Evolutionary conservation across 2,797 vertebrate species (phyloP).

Genomic region (Pangasius djambal): DNA sequence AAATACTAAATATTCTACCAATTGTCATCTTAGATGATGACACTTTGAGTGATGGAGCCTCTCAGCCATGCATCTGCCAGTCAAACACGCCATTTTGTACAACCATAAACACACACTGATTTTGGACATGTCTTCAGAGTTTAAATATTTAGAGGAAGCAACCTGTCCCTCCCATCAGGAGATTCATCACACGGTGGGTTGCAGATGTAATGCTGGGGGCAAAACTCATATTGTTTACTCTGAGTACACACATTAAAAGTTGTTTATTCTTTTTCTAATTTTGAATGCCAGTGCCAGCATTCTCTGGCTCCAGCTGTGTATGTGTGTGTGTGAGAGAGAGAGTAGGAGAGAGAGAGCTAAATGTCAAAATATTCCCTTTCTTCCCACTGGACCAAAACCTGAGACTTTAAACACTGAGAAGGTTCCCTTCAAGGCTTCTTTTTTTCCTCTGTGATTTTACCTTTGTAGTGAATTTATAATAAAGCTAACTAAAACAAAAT

Average conservation of each 20-base stretch:
- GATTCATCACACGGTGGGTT: constrained; percentile 68
- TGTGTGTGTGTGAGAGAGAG: background rate
- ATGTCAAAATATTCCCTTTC: background rate
- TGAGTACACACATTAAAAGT: background rate
- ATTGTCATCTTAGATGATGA: background rate
- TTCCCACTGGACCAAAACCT: background rate
- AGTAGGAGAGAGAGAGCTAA: background rate
- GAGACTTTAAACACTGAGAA: background rate
- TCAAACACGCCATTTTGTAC: background rate
- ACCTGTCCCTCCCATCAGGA: constrained; percentile 77
- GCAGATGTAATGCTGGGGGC: constrained; percentile 70
- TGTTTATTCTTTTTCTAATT: background rate
- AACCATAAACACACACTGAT: constrained; percentile 44
- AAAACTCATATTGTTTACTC: constrained; percentile 72
- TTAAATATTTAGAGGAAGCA: constrained; percentile 81
- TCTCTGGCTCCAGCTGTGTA: background rate
- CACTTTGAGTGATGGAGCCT: background rate
- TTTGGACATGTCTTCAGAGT: constrained; percentile 68
- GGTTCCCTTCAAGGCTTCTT: background rate
- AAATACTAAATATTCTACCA: background rate
- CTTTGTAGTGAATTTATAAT: background rate
- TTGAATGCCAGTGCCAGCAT: background rate
- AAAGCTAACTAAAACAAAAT: background rate
- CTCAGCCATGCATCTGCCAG: constrained; percentile 11
- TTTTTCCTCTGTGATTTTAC: too few relatives aligned